These are phyloP conservation scores for Steinernema hermaphroditum DNA, from an alignment of 2,888 invertebrate genomes.

Conservation along the genomic window DNA sequence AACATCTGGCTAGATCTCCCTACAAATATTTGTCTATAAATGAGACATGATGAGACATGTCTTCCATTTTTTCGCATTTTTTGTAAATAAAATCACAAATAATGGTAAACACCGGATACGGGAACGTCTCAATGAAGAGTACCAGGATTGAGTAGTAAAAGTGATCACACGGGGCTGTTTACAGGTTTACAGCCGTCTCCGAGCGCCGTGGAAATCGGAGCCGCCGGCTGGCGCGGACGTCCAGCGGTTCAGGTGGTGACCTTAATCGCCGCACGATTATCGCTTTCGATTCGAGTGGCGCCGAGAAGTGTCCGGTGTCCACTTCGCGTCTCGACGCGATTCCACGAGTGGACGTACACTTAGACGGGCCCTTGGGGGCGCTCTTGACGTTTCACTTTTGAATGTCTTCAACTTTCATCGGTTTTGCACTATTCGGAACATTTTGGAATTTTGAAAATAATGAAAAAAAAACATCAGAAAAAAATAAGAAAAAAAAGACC, in stretches of 20 bases:
- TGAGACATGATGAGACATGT: no score
- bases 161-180: constrained; percentile 1
- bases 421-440: background rate
- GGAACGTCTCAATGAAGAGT: no score
- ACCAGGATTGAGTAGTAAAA: no score
- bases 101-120: no score
- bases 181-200: constrained; percentile 7
- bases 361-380: background rate
- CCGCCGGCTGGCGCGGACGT: background rate
- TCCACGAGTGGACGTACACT: background rate
- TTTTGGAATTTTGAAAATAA: background rate
- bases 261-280: constrained; percentile 27
- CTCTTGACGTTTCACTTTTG: background rate
- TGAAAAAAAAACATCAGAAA: background rate
- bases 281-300: constrained; percentile 17
- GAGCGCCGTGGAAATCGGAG: background rate
- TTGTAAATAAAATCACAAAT: no score
- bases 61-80: no score
- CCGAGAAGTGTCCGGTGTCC: constrained; percentile 28
- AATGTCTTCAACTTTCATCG: background rate
- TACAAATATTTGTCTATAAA: no score
- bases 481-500: constrained; percentile 8
- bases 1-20: no score
- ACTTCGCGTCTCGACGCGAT: background rate
- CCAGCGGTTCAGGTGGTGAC: constrained; percentile 26